Evolutionary conservation across 2,888 invertebrate species (phyloP).

Genomic region (Stenurella melanura): DNA sequence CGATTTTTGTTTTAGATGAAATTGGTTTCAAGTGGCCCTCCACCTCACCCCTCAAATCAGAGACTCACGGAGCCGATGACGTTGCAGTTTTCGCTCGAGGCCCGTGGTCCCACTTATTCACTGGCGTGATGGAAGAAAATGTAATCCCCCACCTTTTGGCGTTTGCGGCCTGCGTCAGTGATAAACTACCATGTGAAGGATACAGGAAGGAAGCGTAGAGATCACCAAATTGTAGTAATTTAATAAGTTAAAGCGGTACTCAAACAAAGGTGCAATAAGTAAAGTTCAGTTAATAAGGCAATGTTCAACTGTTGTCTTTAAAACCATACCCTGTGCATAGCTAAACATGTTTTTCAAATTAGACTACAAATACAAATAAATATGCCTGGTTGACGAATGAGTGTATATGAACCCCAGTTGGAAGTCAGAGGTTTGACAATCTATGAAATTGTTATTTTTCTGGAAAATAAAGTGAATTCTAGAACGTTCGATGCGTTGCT

Average conservation of each 20-base stretch:
- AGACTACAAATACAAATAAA: too few species aligned
- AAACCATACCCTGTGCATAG: too few species aligned
- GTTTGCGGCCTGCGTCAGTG: constrained; percentile 84
- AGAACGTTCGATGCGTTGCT: too few species aligned
- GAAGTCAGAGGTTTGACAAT: too few species aligned
- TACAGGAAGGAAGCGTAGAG: constrained; percentile 47
- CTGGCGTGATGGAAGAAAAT: constrained; percentile 86
- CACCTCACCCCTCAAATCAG: constrained; percentile 77
- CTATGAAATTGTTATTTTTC: too few species aligned
- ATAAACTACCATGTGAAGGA: constrained; percentile 67
- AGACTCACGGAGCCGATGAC: constrained; percentile 88
- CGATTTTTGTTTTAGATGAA: constrained; percentile 68
- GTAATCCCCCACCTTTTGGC: constrained; percentile 85
- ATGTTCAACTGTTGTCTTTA: too few species aligned
- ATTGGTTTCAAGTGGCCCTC: constrained; percentile 77
- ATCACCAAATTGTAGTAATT: background rate
- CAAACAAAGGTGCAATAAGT: background rate
- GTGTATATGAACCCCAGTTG: too few species aligned
- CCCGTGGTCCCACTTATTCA: constrained; percentile 88
- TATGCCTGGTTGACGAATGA: too few species aligned
- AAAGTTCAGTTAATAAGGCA: background rate
- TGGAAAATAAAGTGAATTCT: too few species aligned
- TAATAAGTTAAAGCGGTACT: background rate
- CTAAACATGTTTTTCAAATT: too few species aligned
- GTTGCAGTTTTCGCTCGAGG: constrained; percentile 86